Evolutionary conservation across 2,797 vertebrate species (phyloP), one percentile per base, ranked within the genome.

Genomic region (Enoplosus armatus): DNA sequence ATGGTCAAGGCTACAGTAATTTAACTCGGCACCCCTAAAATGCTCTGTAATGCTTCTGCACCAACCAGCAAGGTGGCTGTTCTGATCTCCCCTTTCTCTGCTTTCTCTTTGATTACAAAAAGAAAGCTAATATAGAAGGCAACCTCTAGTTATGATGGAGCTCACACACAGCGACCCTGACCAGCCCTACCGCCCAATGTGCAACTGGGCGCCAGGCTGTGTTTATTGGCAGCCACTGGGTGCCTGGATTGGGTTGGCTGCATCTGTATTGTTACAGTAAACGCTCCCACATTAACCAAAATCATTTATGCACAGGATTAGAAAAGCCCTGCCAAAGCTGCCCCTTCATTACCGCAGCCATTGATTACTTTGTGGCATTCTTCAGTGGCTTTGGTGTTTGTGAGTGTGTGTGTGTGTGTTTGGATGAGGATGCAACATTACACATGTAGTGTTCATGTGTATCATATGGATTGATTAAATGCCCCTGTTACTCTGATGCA

Each of bases 321-420:
- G 39, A 74, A 78, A 79, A 68, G 48, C 66, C 72, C 72, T 63
- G 53, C 83, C 83, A 90, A 79, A 81, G 37, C 71, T 33, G 48
- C 12, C 50, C 35, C 60, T 80, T 82, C 59, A 83, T 88, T 84
- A 84, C 66, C 70, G 63, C 55, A 58, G 15, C 45, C 69, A 79
- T 85, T 88, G 82, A 86, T 90, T 80, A 51, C 29, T 72, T 58
- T 71, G 59, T 64, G 48, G 29, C 54, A 54, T 67, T 87, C 62
- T 85, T 72, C 41, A 72, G 20, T 51, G 63, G 47, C 35, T 75
- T 70, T 70, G 35, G 20, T 72, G 67, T 58, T 16, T 78, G 67
- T 33, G 24, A 56, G 31, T 16, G 33, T 15, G 10, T 26, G 39
- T 14, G 2, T 43, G 65, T 43, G 9, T 33, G 45, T 70, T 65